Base-by-base conservation (phyloP, 1,140 invertebrate species). In the Drosophila bifasciata region DNA sequence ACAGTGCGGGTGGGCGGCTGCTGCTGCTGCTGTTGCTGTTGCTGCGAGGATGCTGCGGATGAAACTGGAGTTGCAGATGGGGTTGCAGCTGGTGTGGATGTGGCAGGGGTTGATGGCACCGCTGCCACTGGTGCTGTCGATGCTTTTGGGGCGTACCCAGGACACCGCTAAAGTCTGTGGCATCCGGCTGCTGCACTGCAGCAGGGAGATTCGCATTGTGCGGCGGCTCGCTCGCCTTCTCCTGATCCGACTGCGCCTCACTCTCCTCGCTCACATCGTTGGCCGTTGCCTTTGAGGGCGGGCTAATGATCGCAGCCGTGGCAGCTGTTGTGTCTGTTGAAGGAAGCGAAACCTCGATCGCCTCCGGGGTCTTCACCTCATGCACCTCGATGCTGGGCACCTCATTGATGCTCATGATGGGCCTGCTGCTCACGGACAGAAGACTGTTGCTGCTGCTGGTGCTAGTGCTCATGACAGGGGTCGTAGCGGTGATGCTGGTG, bases 201-300 rank as follows among this genome's bases (percentile, higher is more conserved):
- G 90, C 83, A 5, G 90, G 89, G 28, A 91, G 21, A 60, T 91
- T 91, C 11, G 90, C 79, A 77, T 91, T 91, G 28, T 91, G 86
- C 5, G 52, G 55, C 11, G 53, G 52, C 11, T 32, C 48, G n/a
- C 13, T 32, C 1, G 62, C 8, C 23, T 64, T 64, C 16, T 85
- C 85, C 19, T 73, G 69, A 25, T 88, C 76, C 6, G 49, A 25
- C 1, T 43, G 19, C 0, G 16, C 9, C 15, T 79, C 68, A 8
- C 19, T 63, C 7, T 79, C 74, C n/a, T 86, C 75, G 7, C 43
- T 58, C 23, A 75, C 76, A 9, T 81, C 76, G 5, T 25, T 25
- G 1, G 7, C 7, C 13, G 9, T 45, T 39, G n/a, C 19, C 9
- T 6, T 17, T 23, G 13, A 11, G 2, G 5, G n/a, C 1, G 25